phyloP scores from a whole-genome alignment of 2,113 vertebrate species.

The Toxostoma redivivum region DNA sequence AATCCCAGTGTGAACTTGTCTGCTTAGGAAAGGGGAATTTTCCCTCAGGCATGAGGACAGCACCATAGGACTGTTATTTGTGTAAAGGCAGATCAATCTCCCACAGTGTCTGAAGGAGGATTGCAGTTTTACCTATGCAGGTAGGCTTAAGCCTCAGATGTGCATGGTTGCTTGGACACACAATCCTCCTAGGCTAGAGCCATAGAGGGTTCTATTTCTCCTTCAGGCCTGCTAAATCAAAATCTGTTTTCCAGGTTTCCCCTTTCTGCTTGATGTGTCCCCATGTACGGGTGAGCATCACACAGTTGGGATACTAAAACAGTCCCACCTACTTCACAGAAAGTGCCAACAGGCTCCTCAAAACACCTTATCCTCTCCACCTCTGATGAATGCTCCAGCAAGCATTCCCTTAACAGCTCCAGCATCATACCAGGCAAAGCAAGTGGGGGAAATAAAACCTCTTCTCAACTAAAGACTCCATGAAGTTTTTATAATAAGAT shows the following conservation, averaged over 20 bases:
- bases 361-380: background rate
- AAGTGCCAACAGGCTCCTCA: background rate
- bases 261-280: background rate
- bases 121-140: background rate
- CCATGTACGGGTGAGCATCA: rapidly evolving
- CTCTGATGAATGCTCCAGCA: background rate
- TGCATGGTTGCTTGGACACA: background rate
- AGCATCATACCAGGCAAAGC: background rate
- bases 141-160: background rate
- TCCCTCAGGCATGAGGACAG: background rate
- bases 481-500: conserved; percentile 29
- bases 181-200: background rate
- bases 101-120: background rate
- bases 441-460: background rate
- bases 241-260: background rate
- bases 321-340: background rate
- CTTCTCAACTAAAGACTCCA: background rate
- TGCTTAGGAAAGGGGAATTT: background rate
- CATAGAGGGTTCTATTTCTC: background rate
- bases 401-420: background rate
- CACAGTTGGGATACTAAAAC: background rate
- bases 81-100: background rate
- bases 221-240: background rate
- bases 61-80: background rate
- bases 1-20: background rate